These are phyloP conservation scores for Leucosticte australis DNA, from an alignment of 2,113 vertebrate genomes.

Conservation along the genomic window DNA sequence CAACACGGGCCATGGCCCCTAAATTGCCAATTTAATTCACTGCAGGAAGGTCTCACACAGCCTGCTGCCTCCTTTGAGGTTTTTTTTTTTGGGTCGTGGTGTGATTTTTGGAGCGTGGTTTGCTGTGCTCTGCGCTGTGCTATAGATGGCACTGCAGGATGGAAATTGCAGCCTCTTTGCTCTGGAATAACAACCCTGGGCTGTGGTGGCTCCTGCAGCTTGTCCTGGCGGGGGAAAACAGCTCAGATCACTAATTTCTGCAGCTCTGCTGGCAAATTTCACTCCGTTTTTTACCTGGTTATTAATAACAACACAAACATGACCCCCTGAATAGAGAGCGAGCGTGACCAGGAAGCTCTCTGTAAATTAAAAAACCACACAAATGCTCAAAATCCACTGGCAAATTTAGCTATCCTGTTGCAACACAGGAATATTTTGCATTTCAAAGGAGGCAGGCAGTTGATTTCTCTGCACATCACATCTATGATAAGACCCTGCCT, in stretches of 20 bases:
- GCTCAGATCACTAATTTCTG: background rate
- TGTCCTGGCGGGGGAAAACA: background rate
- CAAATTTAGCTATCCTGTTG: background rate
- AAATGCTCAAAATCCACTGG: background rate
- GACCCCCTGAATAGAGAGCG: background rate
- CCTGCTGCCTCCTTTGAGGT: background rate
- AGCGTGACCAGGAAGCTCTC: background rate
- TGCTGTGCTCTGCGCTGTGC: background rate
- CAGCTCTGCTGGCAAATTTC: background rate
- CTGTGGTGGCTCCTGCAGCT: background rate
- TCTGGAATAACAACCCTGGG: background rate
- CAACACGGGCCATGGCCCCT: fast-evolving
- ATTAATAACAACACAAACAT: background rate
- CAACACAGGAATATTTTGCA: background rate
- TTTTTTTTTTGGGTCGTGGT: background rate
- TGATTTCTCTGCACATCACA: background rate
- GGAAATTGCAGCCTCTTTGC: background rate
- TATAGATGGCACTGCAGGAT: constrained; percentile 71
- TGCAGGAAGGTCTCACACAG: background rate
- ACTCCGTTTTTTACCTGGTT: background rate
- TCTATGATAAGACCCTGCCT: background rate
- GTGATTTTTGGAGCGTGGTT: background rate
- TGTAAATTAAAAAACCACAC: background rate
- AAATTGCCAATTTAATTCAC: background rate
- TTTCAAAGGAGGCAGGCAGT: background rate